These are phyloP conservation scores for Lysiphlebus fabarum DNA, from an alignment of 1,140 invertebrate species.

Conservation along the genomic window DNA sequence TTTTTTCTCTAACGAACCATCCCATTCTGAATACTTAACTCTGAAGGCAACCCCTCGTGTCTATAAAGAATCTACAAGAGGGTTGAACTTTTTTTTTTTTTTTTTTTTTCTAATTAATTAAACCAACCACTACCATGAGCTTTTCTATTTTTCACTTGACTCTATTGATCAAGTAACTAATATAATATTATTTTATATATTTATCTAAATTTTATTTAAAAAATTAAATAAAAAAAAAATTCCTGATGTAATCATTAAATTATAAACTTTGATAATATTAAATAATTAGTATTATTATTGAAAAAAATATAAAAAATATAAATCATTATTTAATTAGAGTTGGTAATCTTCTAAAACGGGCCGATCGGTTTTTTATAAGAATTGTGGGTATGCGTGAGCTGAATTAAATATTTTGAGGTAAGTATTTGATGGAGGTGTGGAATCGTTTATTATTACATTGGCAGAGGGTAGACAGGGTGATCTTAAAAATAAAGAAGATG, in stretches of 20 bases:
- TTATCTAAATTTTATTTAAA: too few species aligned
- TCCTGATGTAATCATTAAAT: too few species aligned
- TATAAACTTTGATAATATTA: too few species aligned
- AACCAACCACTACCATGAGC: constrained; percentile 28
- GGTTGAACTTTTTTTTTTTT: constrained; percentile 9
- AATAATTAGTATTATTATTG: too few species aligned
- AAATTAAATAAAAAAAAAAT: too few species aligned
- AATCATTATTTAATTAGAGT: background rate
- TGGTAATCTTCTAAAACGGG: constrained; percentile 6
- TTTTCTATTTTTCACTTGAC: constrained; percentile 10
- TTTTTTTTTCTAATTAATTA: constrained; percentile 35
- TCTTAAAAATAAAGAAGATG: background rate
- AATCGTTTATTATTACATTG: constrained; percentile 16
- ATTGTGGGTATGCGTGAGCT: background rate
- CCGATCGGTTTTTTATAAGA: background rate
- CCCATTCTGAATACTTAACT: constrained; percentile 23
- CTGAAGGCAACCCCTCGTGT: too few species aligned
- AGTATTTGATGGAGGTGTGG: constrained; percentile 5
- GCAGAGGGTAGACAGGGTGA: constrained; percentile 18
- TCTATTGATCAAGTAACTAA: constrained; percentile 12
- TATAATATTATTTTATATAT: too few species aligned
- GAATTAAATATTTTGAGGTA: background rate
- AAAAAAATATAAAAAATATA: too few species aligned
- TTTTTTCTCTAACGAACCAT: constrained; percentile 23
- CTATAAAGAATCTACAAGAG: too few species aligned